phyloP scores from a whole-genome alignment of 2,888 invertebrate genomes.

The Erebia epiphron region DNA sequence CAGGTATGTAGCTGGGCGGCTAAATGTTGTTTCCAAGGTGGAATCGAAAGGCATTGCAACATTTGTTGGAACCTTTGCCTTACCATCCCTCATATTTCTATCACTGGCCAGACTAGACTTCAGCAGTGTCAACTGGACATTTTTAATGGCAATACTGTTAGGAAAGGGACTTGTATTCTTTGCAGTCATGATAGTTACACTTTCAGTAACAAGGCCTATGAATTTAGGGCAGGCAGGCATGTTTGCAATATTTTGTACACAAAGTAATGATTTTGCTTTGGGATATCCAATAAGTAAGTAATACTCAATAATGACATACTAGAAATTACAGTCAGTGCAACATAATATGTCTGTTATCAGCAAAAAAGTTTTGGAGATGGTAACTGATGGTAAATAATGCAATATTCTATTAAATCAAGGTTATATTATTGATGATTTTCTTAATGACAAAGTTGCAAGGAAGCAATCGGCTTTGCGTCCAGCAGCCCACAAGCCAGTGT shows the following conservation, averaged over 20 bases:
- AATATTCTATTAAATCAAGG: no score
- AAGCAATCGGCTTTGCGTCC: no score
- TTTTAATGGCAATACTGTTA: slow-evolving; percentile 91
- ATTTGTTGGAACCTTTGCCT: slow-evolving; percentile 96
- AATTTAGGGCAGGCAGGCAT: slow-evolving; percentile 94
- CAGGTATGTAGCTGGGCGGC: slow-evolving; percentile 93
- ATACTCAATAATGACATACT: background rate
- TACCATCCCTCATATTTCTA: slow-evolving; percentile 95
- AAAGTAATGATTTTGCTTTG: slow-evolving; percentile 98
- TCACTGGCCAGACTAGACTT: slow-evolving; percentile 94
- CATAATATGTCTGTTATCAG: no score
- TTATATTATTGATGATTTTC: no score
- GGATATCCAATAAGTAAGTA: slow-evolving; percentile 96
- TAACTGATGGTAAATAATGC: no score
- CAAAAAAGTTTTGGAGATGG: no score
- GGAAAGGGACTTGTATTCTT: slow-evolving; percentile 94
- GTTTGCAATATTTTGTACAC: slow-evolving; percentile 97
- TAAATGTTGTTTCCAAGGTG: slow-evolving; percentile 90
- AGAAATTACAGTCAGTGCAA: no score
- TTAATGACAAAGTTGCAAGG: no score
- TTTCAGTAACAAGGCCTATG: slow-evolving; percentile 90
- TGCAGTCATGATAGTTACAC: slow-evolving; percentile 88
- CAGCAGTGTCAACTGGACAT: slow-evolving; percentile 94
- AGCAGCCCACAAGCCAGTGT: no score
- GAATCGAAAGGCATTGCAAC: slow-evolving; percentile 95